Conservation (phyloP, 2,888 invertebrate species). For the Euzetes globulus region DNA sequence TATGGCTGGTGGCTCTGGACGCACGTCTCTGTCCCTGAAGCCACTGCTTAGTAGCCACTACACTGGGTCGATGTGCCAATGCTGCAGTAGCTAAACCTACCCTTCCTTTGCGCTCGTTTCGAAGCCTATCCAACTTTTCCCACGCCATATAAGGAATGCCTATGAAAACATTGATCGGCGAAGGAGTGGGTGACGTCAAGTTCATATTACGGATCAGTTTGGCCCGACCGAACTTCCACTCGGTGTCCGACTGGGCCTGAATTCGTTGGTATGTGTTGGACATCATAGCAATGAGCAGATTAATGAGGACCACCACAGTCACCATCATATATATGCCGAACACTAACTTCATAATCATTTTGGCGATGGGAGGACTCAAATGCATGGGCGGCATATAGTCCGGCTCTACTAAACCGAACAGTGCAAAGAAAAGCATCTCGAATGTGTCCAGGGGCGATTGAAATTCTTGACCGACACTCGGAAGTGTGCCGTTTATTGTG, state of each 20-base stretch:
- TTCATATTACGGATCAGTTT: constrained; percentile 98
- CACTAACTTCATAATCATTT: constrained; percentile 55
- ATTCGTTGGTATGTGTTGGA: constrained; percentile 99
- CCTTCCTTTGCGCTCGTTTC: constrained; percentile 32
- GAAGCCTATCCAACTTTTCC: constrained; percentile 29
- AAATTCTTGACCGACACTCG: constrained; percentile 44
- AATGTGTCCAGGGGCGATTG: constrained; percentile 85
- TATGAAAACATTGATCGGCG: constrained; percentile 83
- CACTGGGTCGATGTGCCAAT: constrained; percentile 35
- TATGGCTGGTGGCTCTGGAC: constrained; percentile 35
- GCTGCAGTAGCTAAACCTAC: constrained; percentile 34
- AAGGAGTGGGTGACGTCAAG: constrained; percentile 89
- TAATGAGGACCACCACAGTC: constrained; percentile 94
- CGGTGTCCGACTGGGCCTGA: constrained; percentile 98
- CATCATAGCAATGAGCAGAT: constrained; percentile 99
- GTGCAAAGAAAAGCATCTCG: constrained; percentile 95
- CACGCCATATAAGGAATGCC: constrained; percentile 35
- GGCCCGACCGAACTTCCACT: constrained; percentile 99
- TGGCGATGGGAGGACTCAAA: constrained; percentile 49
- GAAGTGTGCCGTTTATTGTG: constrained; percentile 42
- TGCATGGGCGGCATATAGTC: constrained; percentile 53
- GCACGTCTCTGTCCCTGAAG: constrained; percentile 29
- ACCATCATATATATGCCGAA: constrained; percentile 97
- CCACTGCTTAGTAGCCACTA: constrained; percentile 37
- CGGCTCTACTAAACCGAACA: constrained; percentile 81